Evolutionary conservation across 2,888 invertebrate genomes (phyloP).

Genomic region (Ochropleura plecta): DNA sequence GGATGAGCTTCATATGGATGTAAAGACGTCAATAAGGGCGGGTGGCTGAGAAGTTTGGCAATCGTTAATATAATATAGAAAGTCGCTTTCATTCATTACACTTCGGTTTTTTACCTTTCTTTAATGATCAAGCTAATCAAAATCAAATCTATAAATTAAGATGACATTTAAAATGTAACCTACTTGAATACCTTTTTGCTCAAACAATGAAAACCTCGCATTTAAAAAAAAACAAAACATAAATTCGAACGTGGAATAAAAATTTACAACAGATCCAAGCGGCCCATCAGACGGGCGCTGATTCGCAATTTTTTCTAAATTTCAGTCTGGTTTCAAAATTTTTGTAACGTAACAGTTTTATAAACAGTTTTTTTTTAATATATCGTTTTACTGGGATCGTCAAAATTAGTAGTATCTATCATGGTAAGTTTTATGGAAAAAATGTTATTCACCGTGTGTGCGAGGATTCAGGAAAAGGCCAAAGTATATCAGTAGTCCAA

Average conservation of each 20-base stretch:
- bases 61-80: neutral
- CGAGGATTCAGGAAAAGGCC: neutral
- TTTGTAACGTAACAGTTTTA: conserved; percentile 80
- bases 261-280: conserved; percentile 80
- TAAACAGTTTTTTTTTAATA: conserved; percentile 72
- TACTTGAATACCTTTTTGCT: conserved; percentile 43
- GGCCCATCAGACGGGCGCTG: conserved; percentile 81
- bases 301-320: conserved; percentile 87
- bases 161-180: neutral
- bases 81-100: neutral
- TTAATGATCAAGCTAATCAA: neutral
- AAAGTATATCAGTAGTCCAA: neutral
- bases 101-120: neutral
- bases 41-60: neutral
- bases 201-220: conserved; percentile 60
- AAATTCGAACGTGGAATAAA: conserved; percentile 80
- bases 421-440: conserved; percentile 82
- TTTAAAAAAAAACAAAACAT: conserved; percentile 49
- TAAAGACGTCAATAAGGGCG: neutral
- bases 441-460: conserved; percentile 7
- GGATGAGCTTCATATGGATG: conserved; percentile 9
- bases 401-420: conserved; percentile 84
- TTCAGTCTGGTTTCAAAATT: conserved; percentile 82
- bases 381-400: conserved; percentile 71
- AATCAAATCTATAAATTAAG: no score